Evolutionary conservation across 2,797 vertebrate species (phyloP).

Genomic region (Peromyscus melanophrys): DNA sequence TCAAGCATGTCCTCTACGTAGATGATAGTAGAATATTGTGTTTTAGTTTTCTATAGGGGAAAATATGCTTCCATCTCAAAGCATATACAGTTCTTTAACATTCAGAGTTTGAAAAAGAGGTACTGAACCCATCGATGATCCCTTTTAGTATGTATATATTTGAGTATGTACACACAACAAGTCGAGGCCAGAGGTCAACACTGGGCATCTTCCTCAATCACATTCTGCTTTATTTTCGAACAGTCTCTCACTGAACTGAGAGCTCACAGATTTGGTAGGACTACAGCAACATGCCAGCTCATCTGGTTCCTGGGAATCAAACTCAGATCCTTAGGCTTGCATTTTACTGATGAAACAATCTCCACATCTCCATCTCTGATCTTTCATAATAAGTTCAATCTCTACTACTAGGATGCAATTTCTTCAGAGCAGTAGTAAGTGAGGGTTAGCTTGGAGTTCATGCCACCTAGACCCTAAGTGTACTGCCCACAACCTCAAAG

Average conservation of each 20-base stretch:
- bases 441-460: background rate
- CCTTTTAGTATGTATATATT: background rate
- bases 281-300: background rate
- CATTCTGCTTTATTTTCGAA: background rate
- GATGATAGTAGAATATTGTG: background rate
- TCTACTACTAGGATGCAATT: background rate
- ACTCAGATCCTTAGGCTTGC: too few species aligned
- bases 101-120: slow-evolving; percentile 5
- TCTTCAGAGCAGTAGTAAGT: slow-evolving; percentile 5
- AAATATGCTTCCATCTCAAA: background rate
- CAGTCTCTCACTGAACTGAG: background rate
- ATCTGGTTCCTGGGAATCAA: too few species aligned
- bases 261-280: background rate
- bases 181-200: background rate
- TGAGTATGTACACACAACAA: background rate
- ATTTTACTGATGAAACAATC: background rate
- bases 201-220: background rate
- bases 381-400: background rate
- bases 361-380: background rate
- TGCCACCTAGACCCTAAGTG: background rate
- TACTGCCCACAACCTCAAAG: background rate
- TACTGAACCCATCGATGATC: background rate
- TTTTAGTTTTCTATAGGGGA: background rate
- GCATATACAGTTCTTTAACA: background rate
- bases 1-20: background rate